A percentile compares a stretch with the other conserved stretches of the same genome.
These are phyloP conservation scores for Ectropis grisescens DNA, from an alignment of 1,140 invertebrate species.

Conservation along the genomic window DNA sequence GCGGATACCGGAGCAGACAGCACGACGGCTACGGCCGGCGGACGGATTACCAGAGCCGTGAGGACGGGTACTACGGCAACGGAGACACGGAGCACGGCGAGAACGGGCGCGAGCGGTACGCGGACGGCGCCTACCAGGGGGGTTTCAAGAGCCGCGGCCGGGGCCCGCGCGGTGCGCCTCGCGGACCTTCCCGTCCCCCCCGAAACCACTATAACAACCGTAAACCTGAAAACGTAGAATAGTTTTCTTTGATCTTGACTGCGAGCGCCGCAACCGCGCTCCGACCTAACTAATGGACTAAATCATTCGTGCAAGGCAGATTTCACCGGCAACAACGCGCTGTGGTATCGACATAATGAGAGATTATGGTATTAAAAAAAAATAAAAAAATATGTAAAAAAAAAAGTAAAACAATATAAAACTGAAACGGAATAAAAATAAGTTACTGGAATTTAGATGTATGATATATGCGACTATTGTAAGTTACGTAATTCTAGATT, in stretches of 20 bases:
- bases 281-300: constrained; percentile 33
- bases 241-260: constrained; percentile 18
- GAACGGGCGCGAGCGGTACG: constrained; percentile 40
- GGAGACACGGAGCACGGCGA: constrained; percentile 44
- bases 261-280: constrained; percentile 9
- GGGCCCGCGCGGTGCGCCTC: constrained; percentile 27
- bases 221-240: constrained; percentile 50
- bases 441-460: constrained; percentile 68
- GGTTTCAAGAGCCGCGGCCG: constrained; percentile 53
- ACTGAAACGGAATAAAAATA: constrained; percentile 66
- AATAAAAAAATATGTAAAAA: constrained; percentile 48
- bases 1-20: constrained; percentile 34
- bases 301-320: constrained; percentile 67
- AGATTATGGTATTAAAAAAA: constrained; percentile 57
- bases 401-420: constrained; percentile 65
- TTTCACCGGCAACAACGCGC: constrained; percentile 68
- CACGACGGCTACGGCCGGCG: constrained; percentile 30
- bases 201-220: constrained; percentile 39
- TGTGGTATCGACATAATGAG: constrained; percentile 56
- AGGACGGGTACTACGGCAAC: constrained; percentile 56
- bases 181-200: constrained; percentile 26
- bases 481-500: constrained; percentile 67
- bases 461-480: constrained; percentile 67
- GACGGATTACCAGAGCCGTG: constrained; percentile 39
- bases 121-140: constrained; percentile 40